These are phyloP conservation scores for Nannoperca obscura DNA, from an alignment of 2,797 vertebrate species.

Conservation along the genomic window DNA sequence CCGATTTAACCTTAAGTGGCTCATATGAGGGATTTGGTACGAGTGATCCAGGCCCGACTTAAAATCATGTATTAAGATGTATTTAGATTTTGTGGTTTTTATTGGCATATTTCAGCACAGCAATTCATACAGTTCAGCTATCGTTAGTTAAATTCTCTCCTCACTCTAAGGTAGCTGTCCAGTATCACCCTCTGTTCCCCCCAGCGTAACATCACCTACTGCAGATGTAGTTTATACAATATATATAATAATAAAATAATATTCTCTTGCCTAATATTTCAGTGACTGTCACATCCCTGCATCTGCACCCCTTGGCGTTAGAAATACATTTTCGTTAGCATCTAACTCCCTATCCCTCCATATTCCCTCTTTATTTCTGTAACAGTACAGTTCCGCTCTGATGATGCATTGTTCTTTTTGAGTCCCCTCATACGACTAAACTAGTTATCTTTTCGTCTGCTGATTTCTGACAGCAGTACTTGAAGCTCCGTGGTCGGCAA, in stretches of 20 bases:
- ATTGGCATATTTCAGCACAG: background rate
- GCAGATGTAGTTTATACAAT: background rate
- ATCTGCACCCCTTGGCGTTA: background rate
- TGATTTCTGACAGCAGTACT: too few relatives aligned
- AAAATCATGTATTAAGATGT: too few relatives aligned
- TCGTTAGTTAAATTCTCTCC: background rate
- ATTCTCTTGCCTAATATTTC: background rate
- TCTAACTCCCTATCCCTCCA: too few relatives aligned
- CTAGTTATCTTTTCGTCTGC: too few relatives aligned
- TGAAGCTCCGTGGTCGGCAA: too few relatives aligned
- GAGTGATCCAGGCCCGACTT: background rate
- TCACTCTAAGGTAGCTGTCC: background rate
- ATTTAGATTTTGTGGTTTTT: background rate
- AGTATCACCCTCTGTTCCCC: background rate
- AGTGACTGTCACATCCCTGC: background rate
- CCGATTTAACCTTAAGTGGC: background rate
- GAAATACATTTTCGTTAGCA: background rate
- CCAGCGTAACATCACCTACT: constrained; percentile 3
- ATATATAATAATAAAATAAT: background rate
- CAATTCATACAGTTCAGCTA: background rate
- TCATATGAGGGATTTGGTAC: background rate
- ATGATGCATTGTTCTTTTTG: too few relatives aligned
- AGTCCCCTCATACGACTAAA: too few relatives aligned
- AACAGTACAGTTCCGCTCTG: too few relatives aligned
- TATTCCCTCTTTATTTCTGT: too few relatives aligned